These are phyloP conservation scores for Epizoanthus scotinus DNA, from an alignment of 92 coral and sea anemone species.

Conservation along the genomic window DNA sequence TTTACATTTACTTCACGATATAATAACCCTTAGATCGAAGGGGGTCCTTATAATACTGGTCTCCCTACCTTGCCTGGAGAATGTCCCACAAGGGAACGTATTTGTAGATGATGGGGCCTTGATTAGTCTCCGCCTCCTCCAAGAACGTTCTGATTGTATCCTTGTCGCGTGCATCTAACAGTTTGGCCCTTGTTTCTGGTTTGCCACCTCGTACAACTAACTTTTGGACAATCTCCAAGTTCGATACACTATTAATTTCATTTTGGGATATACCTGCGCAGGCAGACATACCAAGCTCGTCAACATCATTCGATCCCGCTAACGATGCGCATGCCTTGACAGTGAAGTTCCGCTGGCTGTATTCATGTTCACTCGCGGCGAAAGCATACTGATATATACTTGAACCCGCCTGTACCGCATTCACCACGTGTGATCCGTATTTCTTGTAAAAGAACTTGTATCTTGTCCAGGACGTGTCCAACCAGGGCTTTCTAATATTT, in stretches of 20 bases:
- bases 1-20: too few species aligned
- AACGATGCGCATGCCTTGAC: conserved; percentile 62
- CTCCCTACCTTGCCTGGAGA: neutral
- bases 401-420: conserved; percentile 43
- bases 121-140: too few species aligned
- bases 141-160: neutral
- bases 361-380: conserved; percentile 13
- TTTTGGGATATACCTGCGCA: conserved; percentile 51
- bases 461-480: conserved; percentile 34
- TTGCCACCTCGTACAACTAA: conserved; percentile 35
- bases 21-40: too few species aligned
- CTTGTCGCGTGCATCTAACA: conserved; percentile 1
- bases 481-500: conserved; percentile 20
- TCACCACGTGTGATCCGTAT: conserved; percentile 61
- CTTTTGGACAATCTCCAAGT: conserved; percentile 15
- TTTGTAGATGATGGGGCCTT: conserved; percentile 2
- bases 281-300: conserved; percentile 40
- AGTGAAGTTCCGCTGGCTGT: conserved; percentile 48
- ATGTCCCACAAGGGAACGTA: conserved; percentile 7
- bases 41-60: too few species aligned
- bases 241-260: conserved; percentile 35
- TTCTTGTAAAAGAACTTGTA: conserved; percentile 47
- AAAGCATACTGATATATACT: conserved; percentile 63
- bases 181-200: conserved; percentile 1
- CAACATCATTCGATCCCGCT: conserved; percentile 31